Evolutionary conservation across 2,797 vertebrate genomes (phyloP).

Genomic region (Champsocephalus esox): DNA sequence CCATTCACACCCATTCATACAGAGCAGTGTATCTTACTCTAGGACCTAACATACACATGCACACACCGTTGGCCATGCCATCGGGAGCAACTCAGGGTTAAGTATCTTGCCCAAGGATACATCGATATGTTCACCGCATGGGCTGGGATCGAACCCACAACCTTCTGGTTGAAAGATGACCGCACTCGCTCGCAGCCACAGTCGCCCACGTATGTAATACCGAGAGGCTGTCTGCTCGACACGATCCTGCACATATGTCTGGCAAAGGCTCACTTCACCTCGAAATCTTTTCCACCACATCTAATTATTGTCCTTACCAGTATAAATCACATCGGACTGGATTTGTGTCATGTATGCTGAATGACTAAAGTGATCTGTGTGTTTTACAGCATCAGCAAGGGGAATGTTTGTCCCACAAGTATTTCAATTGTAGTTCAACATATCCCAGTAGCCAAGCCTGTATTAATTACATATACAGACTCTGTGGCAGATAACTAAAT

Average conservation of each 20-base stretch:
- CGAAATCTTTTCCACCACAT: slow-evolving; percentile 43
- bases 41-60: too few species aligned
- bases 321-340: slow-evolving; percentile 26
- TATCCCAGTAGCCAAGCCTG: slow-evolving; percentile 32
- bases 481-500: slow-evolving; percentile 51
- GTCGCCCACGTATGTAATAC: slow-evolving; percentile 12
- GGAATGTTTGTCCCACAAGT: slow-evolving; percentile 28
- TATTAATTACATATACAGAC: slow-evolving; percentile 55
- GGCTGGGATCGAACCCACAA: too few species aligned
- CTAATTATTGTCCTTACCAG: slow-evolving; percentile 27
- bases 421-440: slow-evolving; percentile 29
- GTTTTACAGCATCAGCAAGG: slow-evolving; percentile 34
- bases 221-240: slow-evolving; percentile 50
- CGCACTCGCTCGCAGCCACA: too few species aligned
- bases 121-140: too few species aligned
- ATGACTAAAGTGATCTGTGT: slow-evolving; percentile 27
- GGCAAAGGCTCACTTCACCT: slow-evolving; percentile 46
- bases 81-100: too few species aligned
- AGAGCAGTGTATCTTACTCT: too few species aligned
- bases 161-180: too few species aligned
- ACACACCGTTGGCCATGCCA: too few species aligned
- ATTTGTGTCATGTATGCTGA: slow-evolving; percentile 37
- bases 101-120: too few species aligned
- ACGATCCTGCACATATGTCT: slow-evolving; percentile 49
- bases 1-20: too few species aligned